These are phyloP conservation scores for Drosophila kambysellisi DNA, from an alignment of 2,888 invertebrate genomes.

Conservation along the genomic window DNA sequence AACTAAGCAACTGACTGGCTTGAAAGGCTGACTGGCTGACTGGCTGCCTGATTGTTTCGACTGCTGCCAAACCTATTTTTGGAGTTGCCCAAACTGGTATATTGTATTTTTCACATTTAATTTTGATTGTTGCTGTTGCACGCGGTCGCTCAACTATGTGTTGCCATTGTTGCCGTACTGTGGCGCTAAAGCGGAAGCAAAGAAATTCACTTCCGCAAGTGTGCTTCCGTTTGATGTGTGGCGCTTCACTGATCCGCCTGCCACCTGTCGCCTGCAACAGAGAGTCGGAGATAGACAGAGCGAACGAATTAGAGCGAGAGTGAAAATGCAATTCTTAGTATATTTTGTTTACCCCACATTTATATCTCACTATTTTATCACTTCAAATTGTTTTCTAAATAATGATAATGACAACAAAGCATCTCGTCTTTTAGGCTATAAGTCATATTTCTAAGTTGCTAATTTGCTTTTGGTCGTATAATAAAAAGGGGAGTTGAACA, in stretches of 20 bases:
- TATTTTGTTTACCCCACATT: constrained; percentile 34
- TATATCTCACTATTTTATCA: constrained; percentile 24
- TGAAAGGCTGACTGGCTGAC: constrained; percentile 18
- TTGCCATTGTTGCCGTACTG: constrained; percentile 29
- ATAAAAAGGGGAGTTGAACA: constrained; percentile 4
- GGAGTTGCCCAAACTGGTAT: too few species aligned
- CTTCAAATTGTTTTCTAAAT: constrained; percentile 52
- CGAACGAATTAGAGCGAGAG: not conserved
- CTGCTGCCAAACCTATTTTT: constrained; percentile 9
- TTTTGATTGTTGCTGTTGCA: constrained; percentile 63
- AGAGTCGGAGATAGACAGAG: not conserved
- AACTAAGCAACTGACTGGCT: constrained; percentile 36
- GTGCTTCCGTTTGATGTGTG: constrained; percentile 69
- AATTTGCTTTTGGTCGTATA: constrained; percentile 22
- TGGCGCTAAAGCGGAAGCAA: constrained; percentile 63
- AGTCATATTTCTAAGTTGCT: constrained; percentile 55
- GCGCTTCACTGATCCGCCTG: constrained; percentile 47
- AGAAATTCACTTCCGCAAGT: constrained; percentile 69
- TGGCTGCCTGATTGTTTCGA: constrained; percentile 32
- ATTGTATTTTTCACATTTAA: constrained; percentile 64
- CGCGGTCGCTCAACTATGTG: constrained; percentile 44
- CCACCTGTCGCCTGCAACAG: constrained; percentile 16
- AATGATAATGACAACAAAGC: constrained; percentile 46
- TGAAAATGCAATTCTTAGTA: constrained; percentile 9
- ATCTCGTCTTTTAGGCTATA: constrained; percentile 26